phyloP scores from a whole-genome alignment of 2,888 invertebrate species.

The Diloba caeruleocephala region DNA sequence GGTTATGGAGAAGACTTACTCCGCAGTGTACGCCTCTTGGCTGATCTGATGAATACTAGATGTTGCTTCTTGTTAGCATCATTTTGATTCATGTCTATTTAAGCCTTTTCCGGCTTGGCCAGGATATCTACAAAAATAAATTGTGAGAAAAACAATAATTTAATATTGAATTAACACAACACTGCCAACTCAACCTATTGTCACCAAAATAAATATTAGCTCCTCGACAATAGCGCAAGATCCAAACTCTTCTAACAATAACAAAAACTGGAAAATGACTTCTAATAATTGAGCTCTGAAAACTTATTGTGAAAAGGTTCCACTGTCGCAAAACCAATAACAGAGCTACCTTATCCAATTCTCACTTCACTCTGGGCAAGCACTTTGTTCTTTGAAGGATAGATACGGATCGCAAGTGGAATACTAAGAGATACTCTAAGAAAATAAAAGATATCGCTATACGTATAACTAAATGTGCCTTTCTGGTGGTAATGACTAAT shows the following conservation, averaged over 20 bases:
- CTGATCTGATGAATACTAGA: too few species aligned
- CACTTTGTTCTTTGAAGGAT: slow-evolving; percentile 79
- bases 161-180: too few species aligned
- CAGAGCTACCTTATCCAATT: slow-evolving; percentile 69
- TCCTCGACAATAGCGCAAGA: slow-evolving; percentile 3
- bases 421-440: slow-evolving; percentile 60
- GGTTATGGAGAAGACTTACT: too few species aligned
- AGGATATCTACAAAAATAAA: too few species aligned
- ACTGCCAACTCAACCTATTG: not conserved
- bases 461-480: slow-evolving; percentile 1
- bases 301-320: slow-evolving; percentile 65
- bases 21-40: too few species aligned
- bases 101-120: too few species aligned
- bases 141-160: too few species aligned
- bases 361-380: slow-evolving; percentile 66
- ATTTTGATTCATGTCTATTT: too few species aligned
- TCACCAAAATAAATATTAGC: slow-evolving; percentile 17
- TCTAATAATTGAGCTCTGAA: slow-evolving; percentile 60
- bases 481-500: slow-evolving; percentile 1
- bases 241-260: slow-evolving; percentile 23
- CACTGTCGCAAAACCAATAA: slow-evolving; percentile 68
- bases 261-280: slow-evolving; percentile 38
- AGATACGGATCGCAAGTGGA: slow-evolving; percentile 66
- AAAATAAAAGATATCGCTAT: slow-evolving; percentile 31
- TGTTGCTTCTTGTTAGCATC: too few species aligned